Conservation (phyloP, 2,888 invertebrate species). For the Xestia c-nigrum region DNA sequence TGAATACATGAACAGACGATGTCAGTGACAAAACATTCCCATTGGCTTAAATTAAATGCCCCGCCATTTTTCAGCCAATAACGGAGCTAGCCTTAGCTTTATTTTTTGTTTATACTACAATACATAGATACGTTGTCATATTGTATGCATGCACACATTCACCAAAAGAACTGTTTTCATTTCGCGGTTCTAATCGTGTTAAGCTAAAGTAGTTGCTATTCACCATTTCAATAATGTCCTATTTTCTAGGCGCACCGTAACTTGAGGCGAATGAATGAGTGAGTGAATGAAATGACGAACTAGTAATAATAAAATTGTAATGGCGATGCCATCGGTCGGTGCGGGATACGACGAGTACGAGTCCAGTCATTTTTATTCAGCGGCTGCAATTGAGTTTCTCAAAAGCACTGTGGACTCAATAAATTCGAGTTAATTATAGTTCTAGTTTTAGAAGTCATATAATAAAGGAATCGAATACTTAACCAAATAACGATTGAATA, state of each 20-base stretch:
- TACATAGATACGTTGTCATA: conserved; percentile 79
- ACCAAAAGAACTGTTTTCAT: conserved; percentile 78
- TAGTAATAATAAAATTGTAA: conserved; percentile 70
- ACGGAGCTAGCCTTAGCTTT: conserved; percentile 80
- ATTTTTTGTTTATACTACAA: conserved; percentile 89
- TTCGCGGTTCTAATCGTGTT: conserved; percentile 61
- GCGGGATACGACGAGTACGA: conserved; percentile 61
- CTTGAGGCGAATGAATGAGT: conserved; percentile 70
- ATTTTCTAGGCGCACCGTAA: conserved; percentile 59
- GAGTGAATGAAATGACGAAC: conserved; percentile 71
- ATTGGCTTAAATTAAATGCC: conserved; percentile 87
- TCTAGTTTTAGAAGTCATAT: conserved; percentile 33
- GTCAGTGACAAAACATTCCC: conserved; percentile 77
- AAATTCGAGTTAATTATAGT: conserved; percentile 35
- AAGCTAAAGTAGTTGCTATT: conserved; percentile 70
- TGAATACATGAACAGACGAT: conserved; percentile 83
- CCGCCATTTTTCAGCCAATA: conserved; percentile 86
- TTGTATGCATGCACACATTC: conserved; percentile 83
- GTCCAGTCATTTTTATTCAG: conserved; percentile 64
- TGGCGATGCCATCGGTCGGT: conserved; percentile 75
- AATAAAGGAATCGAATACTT: conserved; percentile 38
- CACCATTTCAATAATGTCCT: conserved; percentile 49
- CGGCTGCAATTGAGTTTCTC: conserved; percentile 42
- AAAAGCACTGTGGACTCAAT: conserved; percentile 10
- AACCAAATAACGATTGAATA: conserved; percentile 46